Evolutionary conservation across 37 sponge, comb jelly and placozoan species (phyloP).

Genomic region (Cliona cf. orientalis): DNA sequence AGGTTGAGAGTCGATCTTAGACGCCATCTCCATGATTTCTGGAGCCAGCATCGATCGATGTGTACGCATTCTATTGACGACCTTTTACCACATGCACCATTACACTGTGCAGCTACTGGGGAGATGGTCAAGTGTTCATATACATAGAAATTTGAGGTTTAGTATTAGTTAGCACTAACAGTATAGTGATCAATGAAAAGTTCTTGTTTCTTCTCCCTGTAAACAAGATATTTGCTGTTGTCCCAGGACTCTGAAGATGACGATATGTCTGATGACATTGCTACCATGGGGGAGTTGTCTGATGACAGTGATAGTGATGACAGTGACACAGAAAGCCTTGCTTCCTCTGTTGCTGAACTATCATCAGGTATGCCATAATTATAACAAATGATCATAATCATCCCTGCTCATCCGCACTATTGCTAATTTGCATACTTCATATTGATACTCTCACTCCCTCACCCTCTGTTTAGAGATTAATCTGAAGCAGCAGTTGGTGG

Average conservation of each 20-base stretch:
- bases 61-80: no score
- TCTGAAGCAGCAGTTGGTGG: conserved; percentile 94
- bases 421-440: neutral
- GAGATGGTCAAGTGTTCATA: no score
- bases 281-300: conserved; percentile 30
- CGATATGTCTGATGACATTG: conserved; percentile 16
- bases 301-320: conserved; percentile 71
- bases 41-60: no score
- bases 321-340: conserved; percentile 43
- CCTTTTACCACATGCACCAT: no score
- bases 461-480: conserved; percentile 77
- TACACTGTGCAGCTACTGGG: no score
- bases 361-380: conserved; percentile 29
- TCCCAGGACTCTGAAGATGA: conserved; percentile 7
- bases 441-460: neutral
- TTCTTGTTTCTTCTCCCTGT: no score
- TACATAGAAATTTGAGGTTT: no score
- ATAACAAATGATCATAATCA: neutral
- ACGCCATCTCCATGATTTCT: no score
- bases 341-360: conserved; percentile 68
- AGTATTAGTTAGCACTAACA: no score
- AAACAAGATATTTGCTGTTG: no score
- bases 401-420: neutral
- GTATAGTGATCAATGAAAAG: no score
- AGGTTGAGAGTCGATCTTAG: no score